Percentiles rank a stretch among this genome's conserved stretches.
Evolutionary conservation across 1,140 invertebrate genomes (phyloP).

Genomic region (Pristionchus pacificus): DNA sequence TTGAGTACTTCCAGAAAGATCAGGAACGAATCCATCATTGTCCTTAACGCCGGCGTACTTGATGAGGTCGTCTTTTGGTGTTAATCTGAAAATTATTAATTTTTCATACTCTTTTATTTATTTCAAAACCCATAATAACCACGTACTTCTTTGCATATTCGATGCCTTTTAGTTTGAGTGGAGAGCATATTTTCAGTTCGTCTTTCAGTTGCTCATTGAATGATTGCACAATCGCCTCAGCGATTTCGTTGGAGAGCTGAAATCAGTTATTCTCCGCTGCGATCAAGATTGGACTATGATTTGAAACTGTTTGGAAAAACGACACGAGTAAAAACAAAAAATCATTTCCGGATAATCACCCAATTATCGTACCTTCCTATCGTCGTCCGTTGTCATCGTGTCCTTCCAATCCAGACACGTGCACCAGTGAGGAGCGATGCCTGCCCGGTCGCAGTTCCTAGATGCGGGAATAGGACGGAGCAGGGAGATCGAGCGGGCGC

Average conservation of each 20-base stretch:
- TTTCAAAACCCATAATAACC: slow-evolving; percentile 55
- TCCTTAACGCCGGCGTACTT: slow-evolving; percentile 73
- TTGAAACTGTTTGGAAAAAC: no score
- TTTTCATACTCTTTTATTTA: slow-evolving; percentile 31
- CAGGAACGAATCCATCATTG: slow-evolving; percentile 73
- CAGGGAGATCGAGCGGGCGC: slow-evolving; percentile 46
- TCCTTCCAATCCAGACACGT: slow-evolving; percentile 76
- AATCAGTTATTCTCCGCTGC: no score
- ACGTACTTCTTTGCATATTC: slow-evolving; percentile 66
- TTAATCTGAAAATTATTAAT: slow-evolving; percentile 36
- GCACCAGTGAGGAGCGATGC: slow-evolving; percentile 86
- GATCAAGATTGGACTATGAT: no score
- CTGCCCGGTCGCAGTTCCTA: slow-evolving; percentile 66
- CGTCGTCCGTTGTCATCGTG: slow-evolving; percentile 45
- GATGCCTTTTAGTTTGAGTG: background rate
- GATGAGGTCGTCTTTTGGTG: slow-evolving; percentile 66
- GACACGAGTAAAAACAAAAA: no score
- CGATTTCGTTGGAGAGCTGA: background rate
- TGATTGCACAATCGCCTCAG: background rate
- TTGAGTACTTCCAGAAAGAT: slow-evolving; percentile 68
- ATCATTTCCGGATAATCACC: no score
- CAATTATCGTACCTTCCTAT: background rate
- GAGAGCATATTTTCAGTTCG: background rate
- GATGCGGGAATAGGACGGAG: slow-evolving; percentile 54
- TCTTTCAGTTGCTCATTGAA: slow-evolving; percentile 1